Evolutionary conservation across 2,888 invertebrate species (phyloP), one percentile per base, ranked within the genome.

Genomic region (Brachyptera putata): DNA sequence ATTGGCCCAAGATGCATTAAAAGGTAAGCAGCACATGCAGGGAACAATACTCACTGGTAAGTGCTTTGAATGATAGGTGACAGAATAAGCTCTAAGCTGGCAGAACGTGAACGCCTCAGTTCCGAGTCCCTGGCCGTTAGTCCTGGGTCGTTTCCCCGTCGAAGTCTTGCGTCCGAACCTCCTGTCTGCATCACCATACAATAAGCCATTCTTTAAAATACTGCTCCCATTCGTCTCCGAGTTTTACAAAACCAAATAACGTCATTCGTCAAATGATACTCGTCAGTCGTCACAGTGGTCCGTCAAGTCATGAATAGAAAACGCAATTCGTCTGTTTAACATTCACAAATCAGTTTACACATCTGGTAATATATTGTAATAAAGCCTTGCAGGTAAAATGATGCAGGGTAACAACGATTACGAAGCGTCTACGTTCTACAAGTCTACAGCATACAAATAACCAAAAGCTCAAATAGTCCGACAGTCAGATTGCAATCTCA

Each of bases 11-110:
- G 3, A 37, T 37, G 39, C n/a, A n/a, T n/a, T n/a, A n/a, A n/a
- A n/a, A n/a, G n/a, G n/a, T n/a, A n/a, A 24, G 46, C 21, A 46
- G 18, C 5, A 21, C 53, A 57, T 34, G 57, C 58, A 55, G 58
- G 41, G 22, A n/a, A 22, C 34, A 30, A 25, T 64, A 64, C 64
- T 65, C 60, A 65, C 63, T 66, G 65, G 59, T 62, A 62, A 36
- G 67, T 66, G 63, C 67, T 67, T 65, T 67, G 66, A 55, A 66
- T 65, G 64, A 67, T 63, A 60, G 67, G 67, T 57, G 66, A 66
- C 59, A 67, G 65, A 56, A 67, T 66, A 53, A 67, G 64, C 65
- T 67, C 67, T 60, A 67, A 62, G 61, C 67, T 67, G 64, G 67
- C 64, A 46, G 67, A 65, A 56, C 67, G 63, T 43, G 61, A 63